Evolutionary conservation across 1,140 invertebrate species (phyloP), one percentile per base, ranked within the genome.

Genomic region (Tetramorium simillimum): DNA sequence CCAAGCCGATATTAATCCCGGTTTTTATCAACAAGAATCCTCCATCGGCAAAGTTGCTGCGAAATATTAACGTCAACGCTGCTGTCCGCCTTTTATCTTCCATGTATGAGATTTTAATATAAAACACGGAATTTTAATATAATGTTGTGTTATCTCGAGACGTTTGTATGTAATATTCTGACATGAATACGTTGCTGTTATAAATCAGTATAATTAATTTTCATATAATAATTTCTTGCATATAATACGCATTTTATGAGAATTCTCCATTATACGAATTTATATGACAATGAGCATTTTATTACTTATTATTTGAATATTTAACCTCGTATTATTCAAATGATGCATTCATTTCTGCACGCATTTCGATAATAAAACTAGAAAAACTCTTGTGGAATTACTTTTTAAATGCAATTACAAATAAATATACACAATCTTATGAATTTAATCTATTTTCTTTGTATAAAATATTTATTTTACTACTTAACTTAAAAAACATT

Each of bases 111-210:
- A 60, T 84, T 84, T 84, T 84, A 84, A 84, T 82, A 82, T 82
- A 49, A 84, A 84, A 84, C 40, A 84, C 53, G 80, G 63, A 73
- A 84, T 84, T 84, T 84, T 84, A 84, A 84, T 84, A 84, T 84
- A 84, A 84, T 75, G 67, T 73, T 82, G 40, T 21, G 80, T 58
- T 82, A 58, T 14, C 51, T 24, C 40, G 67, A 84, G 80, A 84
- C 24, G 80, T 84, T 84, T 84, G 80, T 70, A 49, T 53, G 65
- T 73, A 37, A 82, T 73, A 84, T 75, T 75, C 28, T 75, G 80
- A 84, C 53, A 21, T 73, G 28, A 60, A 84, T 75, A 49, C 24
- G n/a, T 84, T 9, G 14, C 24, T 46, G 24, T 49, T 46, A 37
- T 46, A 84, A 84, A 60, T 73, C 14, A n/a, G 40, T 84, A 49